These are phyloP conservation scores for Anneissia japonica DNA, from an alignment of 35 echinoderm and acorn worm species.

Conservation along the genomic window DNA sequence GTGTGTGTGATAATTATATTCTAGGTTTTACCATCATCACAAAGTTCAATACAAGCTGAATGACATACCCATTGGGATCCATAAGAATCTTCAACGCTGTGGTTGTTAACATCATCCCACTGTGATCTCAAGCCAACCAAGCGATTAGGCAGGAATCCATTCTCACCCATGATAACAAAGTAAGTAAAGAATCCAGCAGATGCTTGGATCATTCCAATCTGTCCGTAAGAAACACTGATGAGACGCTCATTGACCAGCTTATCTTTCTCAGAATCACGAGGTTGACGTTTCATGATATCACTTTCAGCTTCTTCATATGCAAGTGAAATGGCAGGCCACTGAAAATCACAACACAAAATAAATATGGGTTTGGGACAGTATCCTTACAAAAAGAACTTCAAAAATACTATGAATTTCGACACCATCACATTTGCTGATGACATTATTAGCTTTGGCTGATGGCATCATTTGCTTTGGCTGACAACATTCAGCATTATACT, in stretches of 20 bases:
- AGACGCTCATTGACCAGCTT: slow-evolving; percentile 84
- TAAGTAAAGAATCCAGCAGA: slow-evolving; percentile 95
- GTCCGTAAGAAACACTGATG: slow-evolving; percentile 8
- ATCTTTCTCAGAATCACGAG: slow-evolving; percentile 84
- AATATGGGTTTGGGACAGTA: too few species aligned
- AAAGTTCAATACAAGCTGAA: too few species aligned
- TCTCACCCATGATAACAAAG: slow-evolving; percentile 94
- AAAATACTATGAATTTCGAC: too few species aligned
- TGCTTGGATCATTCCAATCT: slow-evolving; percentile 89
- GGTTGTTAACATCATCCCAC: slow-evolving; percentile 66
- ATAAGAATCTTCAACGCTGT: slow-evolving; percentile 85
- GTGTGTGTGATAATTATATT: too few species aligned
- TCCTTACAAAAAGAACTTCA: too few species aligned
- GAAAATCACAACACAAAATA: too few species aligned
- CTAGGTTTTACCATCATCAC: too few species aligned
- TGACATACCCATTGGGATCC: slow-evolving; percentile 90
- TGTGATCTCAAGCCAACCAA: slow-evolving; percentile 49
- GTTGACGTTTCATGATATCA: slow-evolving; percentile 99
- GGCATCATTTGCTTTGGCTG: too few species aligned
- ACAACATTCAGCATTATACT: too few species aligned
- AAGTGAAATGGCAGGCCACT: slow-evolving; percentile 95
- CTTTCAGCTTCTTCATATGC: slow-evolving; percentile 94
- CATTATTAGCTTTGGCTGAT: too few species aligned
- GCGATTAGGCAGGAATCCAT: slow-evolving; percentile 81
- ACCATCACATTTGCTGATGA: too few species aligned